Evolutionary conservation across 2,113 vertebrate genomes (phyloP).

Genomic region (Sturnus vulgaris): DNA sequence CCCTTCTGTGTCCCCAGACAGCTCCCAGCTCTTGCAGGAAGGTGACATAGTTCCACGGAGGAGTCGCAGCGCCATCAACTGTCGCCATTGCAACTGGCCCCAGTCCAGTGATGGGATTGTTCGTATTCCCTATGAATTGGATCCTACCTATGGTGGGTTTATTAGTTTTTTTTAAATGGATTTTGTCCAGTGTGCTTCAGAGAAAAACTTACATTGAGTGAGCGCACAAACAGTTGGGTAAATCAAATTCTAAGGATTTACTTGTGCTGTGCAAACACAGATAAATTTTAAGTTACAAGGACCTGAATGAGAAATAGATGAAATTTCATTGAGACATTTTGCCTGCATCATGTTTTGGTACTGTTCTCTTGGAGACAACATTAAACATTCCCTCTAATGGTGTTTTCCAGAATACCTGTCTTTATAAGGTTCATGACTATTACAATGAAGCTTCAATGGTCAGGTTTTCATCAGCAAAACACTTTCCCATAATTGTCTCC

Average conservation of each 20-base stretch:
- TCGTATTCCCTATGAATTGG: constrained; percentile 77
- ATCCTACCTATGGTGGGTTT: constrained; percentile 76
- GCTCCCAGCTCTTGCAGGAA: constrained; percentile 44
- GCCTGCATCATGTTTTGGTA: background rate
- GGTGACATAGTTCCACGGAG: constrained; percentile 77
- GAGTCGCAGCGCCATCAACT: constrained; percentile 75
- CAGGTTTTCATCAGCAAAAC: background rate
- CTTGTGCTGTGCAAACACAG: background rate
- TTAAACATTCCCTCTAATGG: background rate
- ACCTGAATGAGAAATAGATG: background rate
- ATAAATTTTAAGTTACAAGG: background rate
- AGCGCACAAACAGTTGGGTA: background rate
- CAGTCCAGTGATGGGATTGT: constrained; percentile 80
- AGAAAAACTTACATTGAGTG: background rate
- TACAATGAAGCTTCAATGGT: background rate
- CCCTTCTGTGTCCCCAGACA: background rate
- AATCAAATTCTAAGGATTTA: background rate
- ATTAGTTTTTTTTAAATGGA: background rate
- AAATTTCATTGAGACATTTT: background rate
- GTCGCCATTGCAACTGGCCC: constrained; percentile 79
- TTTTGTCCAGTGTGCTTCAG: background rate
- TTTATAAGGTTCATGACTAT: background rate
- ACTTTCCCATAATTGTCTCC: background rate
- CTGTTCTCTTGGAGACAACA: background rate
- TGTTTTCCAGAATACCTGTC: background rate